Evolutionary conservation across 2,113 vertebrate genomes (phyloP), one percentile per base, ranked within the genome.

Genomic region (Nibea coibor): DNA sequence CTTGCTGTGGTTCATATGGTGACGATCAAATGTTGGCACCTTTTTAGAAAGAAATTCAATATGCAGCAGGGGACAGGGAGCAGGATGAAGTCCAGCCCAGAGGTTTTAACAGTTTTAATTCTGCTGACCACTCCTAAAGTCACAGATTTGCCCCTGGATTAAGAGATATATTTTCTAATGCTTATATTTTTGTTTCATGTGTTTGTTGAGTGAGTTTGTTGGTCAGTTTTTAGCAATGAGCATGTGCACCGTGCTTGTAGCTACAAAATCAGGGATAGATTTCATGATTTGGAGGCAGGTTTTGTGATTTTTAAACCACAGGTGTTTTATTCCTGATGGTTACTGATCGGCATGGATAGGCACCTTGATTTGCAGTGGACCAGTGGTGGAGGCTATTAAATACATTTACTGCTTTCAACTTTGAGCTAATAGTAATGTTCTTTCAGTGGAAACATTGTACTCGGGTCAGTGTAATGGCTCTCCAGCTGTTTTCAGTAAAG

Each of bases 21-120:
- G 62, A 88, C 1, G 17, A 57, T 67, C 22, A 70, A 50, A 47
- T 6, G 1, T 24, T 69, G 45, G n/a, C 61, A n/a, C 28, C 16
- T 74, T 28, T 69, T 64, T 2, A 72, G 1, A 26, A 71, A 28
- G 22, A 45, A 12, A 61, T 16, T 11, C 16, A 62, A 54, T 63
- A 83, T n/a, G 22, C 64, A 75, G 28, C 45, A 4, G 6, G 35
- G 43, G 8, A 45, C 35, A 4, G 24, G 31, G 20, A 59, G 20
- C 43, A 5, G 19, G 15, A 19, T 62, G 6, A 62, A 5, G 26
- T 73, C 57, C 28, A 12, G 43, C 45, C 5, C n/a, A 50, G 66
- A 57, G 54, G 22, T 31, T 61, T 59, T 51, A 31, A 6, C 1
- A 22, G 0, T 51, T 75, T 62, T 26, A 5, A 39, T 56, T 63